Evolutionary conservation across 2,888 invertebrate species (phyloP).

Genomic region (Coelinius sp.): DNA sequence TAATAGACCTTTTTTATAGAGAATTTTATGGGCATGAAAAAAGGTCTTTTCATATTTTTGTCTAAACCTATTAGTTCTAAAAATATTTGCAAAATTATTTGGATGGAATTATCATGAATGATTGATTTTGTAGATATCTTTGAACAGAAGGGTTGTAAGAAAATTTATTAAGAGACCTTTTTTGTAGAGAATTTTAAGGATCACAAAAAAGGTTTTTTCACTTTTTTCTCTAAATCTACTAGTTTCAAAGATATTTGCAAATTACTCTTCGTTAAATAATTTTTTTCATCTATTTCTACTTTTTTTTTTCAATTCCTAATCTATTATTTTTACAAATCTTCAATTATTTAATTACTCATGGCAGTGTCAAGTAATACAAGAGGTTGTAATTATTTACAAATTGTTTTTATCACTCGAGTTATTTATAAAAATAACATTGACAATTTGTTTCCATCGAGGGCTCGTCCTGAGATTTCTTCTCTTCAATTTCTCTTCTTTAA

Average conservation of each 20-base stretch:
- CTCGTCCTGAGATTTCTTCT: slow-evolving; percentile 49
- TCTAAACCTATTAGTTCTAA: no score
- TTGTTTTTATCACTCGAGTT: slow-evolving; percentile 4
- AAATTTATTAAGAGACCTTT: no score
- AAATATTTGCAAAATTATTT: no score
- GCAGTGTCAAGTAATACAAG: no score
- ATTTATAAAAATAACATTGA: slow-evolving; percentile 45
- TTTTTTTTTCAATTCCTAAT: background rate
- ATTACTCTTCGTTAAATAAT: background rate
- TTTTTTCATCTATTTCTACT: background rate
- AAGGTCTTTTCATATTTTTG: background rate
- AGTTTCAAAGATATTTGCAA: background rate
- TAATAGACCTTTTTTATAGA: no score
- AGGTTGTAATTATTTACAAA: background rate
- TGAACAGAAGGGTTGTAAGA: no score
- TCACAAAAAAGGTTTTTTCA: background rate
- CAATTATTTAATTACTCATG: background rate
- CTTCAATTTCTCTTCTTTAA: slow-evolving; percentile 48
- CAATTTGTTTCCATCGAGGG: slow-evolving; percentile 46
- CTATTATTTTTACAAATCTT: background rate
- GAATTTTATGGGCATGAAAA: background rate
- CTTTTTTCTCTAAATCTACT: background rate
- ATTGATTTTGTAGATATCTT: no score
- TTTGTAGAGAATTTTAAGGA: no score
- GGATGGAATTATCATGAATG: no score